Conservation (phyloP, 2,888 invertebrate species). For the Malthinus flaveolus region DNA sequence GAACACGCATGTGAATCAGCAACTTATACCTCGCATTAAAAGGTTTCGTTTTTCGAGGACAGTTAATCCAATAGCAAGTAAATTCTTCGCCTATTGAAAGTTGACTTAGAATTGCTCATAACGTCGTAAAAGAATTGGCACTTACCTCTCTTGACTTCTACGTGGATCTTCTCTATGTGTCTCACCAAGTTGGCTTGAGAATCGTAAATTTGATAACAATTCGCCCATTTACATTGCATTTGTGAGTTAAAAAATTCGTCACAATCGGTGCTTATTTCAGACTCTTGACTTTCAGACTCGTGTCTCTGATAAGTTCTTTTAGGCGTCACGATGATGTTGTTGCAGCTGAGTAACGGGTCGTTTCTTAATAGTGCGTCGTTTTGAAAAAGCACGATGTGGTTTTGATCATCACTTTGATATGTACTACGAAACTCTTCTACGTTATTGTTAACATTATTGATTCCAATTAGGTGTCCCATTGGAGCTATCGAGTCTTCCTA, state of each 20-base stretch:
- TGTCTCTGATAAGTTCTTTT: constrained; percentile 13
- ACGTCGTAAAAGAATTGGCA: background rate
- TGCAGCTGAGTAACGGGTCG: constrained; percentile 45
- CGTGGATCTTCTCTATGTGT: constrained; percentile 85
- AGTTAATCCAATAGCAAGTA: constrained; percentile 93
- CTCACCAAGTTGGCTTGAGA: constrained; percentile 79
- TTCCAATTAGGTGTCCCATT: constrained; percentile 46
- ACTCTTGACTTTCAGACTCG: constrained; percentile 31
- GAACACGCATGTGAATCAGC: constrained; percentile 94
- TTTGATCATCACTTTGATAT: constrained; percentile 34
- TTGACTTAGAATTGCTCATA: background rate
- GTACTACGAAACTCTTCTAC: constrained; percentile 19
- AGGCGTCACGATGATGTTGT: constrained; percentile 32
- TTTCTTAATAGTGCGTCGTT: constrained; percentile 51
- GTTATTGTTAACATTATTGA: constrained; percentile 41
- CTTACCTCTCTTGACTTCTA: constrained; percentile 76
- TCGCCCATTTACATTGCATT: constrained; percentile 80
- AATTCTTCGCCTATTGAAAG: constrained; percentile 74
- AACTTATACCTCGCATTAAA: constrained; percentile 98
- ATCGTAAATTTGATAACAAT: constrained; percentile 78
- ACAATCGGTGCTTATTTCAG: constrained; percentile 33
- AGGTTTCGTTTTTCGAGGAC: constrained; percentile 83
- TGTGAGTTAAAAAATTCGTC: constrained; percentile 38
- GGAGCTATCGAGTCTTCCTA: constrained; percentile 14
- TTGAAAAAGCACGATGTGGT: constrained; percentile 55